A percentile compares a stretch with the other conserved stretches of the same genome.
Conservation (phyloP, 2,797 vertebrate genomes). For the Martes flavigula region DNA sequence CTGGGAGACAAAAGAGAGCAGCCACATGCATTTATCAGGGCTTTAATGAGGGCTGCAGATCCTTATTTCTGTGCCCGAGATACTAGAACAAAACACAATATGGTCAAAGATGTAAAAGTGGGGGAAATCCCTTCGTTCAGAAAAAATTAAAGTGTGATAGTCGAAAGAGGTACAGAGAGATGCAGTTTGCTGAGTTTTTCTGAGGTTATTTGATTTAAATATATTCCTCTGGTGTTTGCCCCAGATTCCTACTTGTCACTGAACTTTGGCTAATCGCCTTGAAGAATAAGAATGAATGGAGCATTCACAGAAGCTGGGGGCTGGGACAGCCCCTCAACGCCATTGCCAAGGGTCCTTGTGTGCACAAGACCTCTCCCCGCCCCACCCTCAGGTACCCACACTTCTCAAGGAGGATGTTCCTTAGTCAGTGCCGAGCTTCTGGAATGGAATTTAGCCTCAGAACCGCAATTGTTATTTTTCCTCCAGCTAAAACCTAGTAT, state of each 20-base stretch:
- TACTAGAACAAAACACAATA: not conserved
- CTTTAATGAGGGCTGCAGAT: not conserved
- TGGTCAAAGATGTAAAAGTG: not conserved
- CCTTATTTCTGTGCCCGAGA: not conserved
- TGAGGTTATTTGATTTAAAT: not conserved
- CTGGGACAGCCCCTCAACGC: fast-evolving
- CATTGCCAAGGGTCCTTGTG: not conserved
- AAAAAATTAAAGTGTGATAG: not conserved
- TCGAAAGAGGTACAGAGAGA: not conserved
- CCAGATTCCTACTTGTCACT: fast-evolving
- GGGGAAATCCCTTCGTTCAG: not conserved
- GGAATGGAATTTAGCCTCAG: not conserved
- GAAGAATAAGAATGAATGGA: not conserved
- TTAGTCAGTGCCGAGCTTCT: conserved; percentile 36
- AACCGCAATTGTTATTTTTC: conserved; percentile 70
- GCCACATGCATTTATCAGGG: not conserved
- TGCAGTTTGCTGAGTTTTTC: not conserved
- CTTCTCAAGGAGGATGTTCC: conserved; percentile 35
- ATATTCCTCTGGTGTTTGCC: not conserved
- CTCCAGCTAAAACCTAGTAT: not conserved
- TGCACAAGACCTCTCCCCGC: fast-evolving
- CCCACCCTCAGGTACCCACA: not conserved
- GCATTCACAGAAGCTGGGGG: not conserved
- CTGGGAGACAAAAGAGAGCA: not conserved
- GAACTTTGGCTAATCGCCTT: not conserved